Evolutionary conservation across 1,140 invertebrate genomes (phyloP), one percentile per base, ranked within the genome.

Genomic region (Cydia fagiglandana): DNA sequence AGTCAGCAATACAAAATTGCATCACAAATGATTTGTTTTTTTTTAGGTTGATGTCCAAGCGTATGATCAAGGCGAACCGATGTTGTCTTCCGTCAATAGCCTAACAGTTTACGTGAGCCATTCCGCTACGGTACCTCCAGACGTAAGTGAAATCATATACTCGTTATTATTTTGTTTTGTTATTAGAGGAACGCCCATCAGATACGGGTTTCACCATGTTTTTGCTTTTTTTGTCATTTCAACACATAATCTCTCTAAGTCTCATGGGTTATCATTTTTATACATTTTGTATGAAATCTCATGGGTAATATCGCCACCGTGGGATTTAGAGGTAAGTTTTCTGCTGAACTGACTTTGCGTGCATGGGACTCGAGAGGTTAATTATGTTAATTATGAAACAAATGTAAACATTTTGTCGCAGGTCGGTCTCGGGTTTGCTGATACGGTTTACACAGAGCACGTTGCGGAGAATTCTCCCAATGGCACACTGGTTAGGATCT

Each of bases 11-110:
- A 47, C 2, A 47, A 47, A 0, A 47, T 4, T 45, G 41, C 15
- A 47, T 15, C 1, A 47, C 7, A 41, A 41, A 41, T 10, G 2
- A 34, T 34, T 5, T 34, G 38, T 74, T 74, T 68, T 74, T 74
- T 84, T 82, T 5, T 76, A 93, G 93, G 95, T 98, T 64, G 96
- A 97, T 86, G 95, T 99, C 0, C 95, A 96, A 77, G 97, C 97
- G 0, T 97, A 97, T 85, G 98, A 99, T 87, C 94, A 97, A 78
- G 97, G 97, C 0, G 96, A 97, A 47, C 98, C 98, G 0, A 95
- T 96, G 80, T 93, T 98, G 74, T 96, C 95, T 6, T 96, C 96
- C 0, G 95, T 97, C 3, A 95, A 96, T 1, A 97, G 96, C 1
- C 94, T 98, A 0, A 96, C 96, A 2, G 94, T 98, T 1, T 97